Evolutionary conservation across 2,797 vertebrate species (phyloP).

Genomic region (Acrocephalus scirpaceus): DNA sequence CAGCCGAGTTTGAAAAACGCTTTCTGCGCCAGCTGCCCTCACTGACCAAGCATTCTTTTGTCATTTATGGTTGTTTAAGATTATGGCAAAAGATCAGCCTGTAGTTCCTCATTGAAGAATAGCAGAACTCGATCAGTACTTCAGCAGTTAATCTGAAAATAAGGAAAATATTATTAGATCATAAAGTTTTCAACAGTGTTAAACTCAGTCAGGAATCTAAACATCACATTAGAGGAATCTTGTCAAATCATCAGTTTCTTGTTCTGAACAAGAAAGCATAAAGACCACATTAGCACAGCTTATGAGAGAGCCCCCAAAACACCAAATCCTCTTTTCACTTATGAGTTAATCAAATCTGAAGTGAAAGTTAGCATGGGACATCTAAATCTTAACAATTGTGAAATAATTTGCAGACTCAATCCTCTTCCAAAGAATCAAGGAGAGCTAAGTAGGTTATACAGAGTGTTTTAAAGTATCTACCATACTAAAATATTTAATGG

Average conservation of each 20-base stretch:
- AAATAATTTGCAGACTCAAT: background rate
- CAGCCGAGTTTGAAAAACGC: conserved; percentile 85
- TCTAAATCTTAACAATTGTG: background rate
- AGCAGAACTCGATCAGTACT: conserved; percentile 96
- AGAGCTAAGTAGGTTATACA: background rate
- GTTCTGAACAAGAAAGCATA: background rate
- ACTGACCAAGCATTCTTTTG: conserved; percentile 87
- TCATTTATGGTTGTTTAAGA: conserved; percentile 99
- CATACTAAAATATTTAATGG: background rate
- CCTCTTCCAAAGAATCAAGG: background rate
- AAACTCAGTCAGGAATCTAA: background rate
- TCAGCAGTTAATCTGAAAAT: conserved; percentile 87
- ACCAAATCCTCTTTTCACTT: background rate
- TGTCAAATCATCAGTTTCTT: background rate
- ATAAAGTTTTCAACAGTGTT: background rate
- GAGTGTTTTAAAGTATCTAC: background rate
- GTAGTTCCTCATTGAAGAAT: conserved; percentile 99
- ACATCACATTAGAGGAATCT: background rate
- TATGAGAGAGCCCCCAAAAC: background rate
- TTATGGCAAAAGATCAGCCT: conserved; percentile 99
- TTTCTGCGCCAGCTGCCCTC: conserved; percentile 90
- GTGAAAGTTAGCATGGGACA: background rate
- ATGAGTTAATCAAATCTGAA: background rate
- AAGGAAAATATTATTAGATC: conserved; percentile 26
- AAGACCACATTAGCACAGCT: background rate